Evolutionary conservation across 53 echinoderm and acorn worm species (phyloP).

Genomic region (Astropecten irregularis): DNA sequence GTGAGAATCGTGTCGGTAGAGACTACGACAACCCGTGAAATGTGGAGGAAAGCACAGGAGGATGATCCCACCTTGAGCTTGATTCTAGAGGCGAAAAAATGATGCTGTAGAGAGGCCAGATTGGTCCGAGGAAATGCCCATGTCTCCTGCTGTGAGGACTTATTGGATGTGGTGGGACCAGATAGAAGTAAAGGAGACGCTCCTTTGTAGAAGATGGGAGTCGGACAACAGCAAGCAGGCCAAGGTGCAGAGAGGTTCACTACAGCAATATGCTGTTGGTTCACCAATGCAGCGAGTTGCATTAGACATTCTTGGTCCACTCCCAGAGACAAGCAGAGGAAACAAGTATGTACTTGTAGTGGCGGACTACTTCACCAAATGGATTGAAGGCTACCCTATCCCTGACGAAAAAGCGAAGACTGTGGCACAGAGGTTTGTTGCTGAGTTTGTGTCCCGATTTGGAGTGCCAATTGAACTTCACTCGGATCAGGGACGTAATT

Average conservation of each 20-base stretch:
- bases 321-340: too few relatives aligned
- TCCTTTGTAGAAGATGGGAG: too few relatives aligned
- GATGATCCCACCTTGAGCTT: neutral
- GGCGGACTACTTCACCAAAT: too few relatives aligned
- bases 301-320: too few relatives aligned
- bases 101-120: neutral
- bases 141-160: neutral
- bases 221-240: too few relatives aligned
- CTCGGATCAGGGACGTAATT: constrained; percentile 11
- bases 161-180: constrained; percentile 44
- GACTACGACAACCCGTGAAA: neutral
- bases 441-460: constrained; percentile 3
- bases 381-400: constrained; percentile 55
- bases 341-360: too few relatives aligned
- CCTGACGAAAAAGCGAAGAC: constrained; percentile 50
- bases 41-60: neutral
- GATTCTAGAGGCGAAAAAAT: constrained; percentile 8
- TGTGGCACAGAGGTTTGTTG: constrained; percentile 36
- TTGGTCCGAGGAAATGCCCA: neutral
- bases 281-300: too few relatives aligned
- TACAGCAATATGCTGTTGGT: too few relatives aligned
- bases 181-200: too few relatives aligned
- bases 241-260: too few relatives aligned
- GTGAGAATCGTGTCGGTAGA: constrained; percentile 2
- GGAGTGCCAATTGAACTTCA: neutral